Evolutionary conservation across 2,797 vertebrate genomes (phyloP).

Genomic region (Rallus crepitans): DNA sequence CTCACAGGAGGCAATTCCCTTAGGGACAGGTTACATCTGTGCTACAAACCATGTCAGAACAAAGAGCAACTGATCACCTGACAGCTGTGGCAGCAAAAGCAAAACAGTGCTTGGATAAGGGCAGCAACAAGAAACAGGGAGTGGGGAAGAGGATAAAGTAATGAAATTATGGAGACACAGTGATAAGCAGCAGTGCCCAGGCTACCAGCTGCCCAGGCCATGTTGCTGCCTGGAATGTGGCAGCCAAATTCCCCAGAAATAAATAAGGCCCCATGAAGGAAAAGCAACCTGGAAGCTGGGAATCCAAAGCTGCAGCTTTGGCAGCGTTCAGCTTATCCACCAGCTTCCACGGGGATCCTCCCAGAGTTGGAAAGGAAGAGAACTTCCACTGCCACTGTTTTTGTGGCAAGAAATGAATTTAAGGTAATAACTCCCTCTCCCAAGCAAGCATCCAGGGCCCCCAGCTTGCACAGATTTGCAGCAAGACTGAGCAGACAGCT

Average conservation of each 20-base stretch:
- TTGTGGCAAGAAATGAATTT: neutral
- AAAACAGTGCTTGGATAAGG: neutral
- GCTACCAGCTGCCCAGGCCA: neutral
- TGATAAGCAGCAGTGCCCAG: neutral
- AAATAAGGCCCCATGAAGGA: neutral
- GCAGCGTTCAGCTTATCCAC: neutral
- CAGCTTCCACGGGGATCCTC: neutral
- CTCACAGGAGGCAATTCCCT: neutral
- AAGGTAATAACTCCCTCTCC: neutral
- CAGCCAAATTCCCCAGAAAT: neutral
- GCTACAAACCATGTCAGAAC: neutral
- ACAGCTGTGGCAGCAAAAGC: neutral
- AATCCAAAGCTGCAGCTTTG: neutral
- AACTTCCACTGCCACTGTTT: rapidly evolving
- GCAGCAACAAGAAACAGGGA: neutral
- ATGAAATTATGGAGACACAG: neutral
- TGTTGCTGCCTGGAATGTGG: neutral
- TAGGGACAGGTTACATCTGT: neutral
- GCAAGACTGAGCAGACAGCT: neutral
- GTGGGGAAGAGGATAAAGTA: neutral
- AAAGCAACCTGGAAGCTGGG: neutral
- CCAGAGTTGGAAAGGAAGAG: rapidly evolving
- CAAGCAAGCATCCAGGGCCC: neutral
- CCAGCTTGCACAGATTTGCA: neutral
- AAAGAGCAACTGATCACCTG: conserved; percentile 36